phyloP scores from a whole-genome alignment of 30 jellyfish, hydroid and myxozoan species.

The Aurelia sp. region DNA sequence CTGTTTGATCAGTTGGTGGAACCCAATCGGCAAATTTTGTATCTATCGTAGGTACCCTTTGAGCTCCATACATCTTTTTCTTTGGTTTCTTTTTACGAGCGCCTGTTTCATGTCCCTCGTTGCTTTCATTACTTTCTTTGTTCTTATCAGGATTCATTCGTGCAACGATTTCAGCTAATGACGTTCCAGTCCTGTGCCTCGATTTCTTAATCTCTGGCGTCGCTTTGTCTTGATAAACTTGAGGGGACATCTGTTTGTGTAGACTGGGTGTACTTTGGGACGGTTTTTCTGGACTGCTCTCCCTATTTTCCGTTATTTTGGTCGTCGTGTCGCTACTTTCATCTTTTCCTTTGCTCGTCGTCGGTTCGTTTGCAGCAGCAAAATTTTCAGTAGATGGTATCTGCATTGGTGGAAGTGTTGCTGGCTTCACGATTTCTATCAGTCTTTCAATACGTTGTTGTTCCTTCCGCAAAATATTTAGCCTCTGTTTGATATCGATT shows the following conservation, averaged over 20 bases:
- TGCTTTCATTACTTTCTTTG: background rate
- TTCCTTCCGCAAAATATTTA: slow-evolving; percentile 71
- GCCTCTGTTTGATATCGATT: slow-evolving; percentile 55
- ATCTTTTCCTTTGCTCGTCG: background rate
- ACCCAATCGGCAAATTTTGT: slow-evolving; percentile 82
- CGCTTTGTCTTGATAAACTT: no score
- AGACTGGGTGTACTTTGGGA: no score
- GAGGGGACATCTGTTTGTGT: no score
- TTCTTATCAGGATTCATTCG: slow-evolving; percentile 4
- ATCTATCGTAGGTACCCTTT: slow-evolving; percentile 47
- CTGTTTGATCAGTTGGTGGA: slow-evolving; percentile 88
- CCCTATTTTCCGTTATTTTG: background rate
- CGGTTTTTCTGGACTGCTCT: no score
- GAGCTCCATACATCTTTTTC: slow-evolving; percentile 73
- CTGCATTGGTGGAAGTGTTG: slow-evolving; percentile 50
- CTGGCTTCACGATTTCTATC: slow-evolving; percentile 73
- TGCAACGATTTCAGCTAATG: slow-evolving; percentile 3
- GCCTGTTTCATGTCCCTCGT: background rate
- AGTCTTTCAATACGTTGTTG: slow-evolving; percentile 50
- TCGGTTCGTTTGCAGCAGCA: no score
- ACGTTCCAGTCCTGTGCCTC: background rate
- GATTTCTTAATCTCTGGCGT: background rate
- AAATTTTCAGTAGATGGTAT: background rate
- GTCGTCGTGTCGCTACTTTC: background rate
- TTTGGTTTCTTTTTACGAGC: slow-evolving; percentile 7